Evolutionary conservation across 2,888 invertebrate species (phyloP), one percentile per base, ranked within the genome.

Genomic region (Lepidocyrtinus sp.): DNA sequence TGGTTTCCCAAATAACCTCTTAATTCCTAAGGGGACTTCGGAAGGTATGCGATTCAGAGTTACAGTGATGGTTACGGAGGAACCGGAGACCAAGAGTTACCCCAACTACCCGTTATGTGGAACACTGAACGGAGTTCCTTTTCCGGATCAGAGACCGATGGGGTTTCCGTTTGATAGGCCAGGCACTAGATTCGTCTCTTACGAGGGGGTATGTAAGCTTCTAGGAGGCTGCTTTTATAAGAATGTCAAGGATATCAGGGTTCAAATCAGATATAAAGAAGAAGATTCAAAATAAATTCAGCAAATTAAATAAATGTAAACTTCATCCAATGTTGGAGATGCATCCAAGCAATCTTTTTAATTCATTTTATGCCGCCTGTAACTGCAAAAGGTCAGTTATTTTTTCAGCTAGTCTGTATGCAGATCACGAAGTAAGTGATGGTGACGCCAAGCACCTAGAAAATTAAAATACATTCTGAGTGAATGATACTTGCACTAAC

Each of bases 241-340:
- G 27, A 59, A 46, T 59, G 83, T 91, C 91, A 93, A 88, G 92
- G 36, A 36, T 36, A 36, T 36, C 5, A 36, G 12, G 36, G 36
- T 36, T n/a, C n/a, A n/a, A n/a, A n/a, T n/a, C n/a, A n/a, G n/a
- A n/a, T n/a, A n/a, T n/a, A n/a, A n/a, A n/a, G n/a, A n/a, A n/a
- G n/a, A n/a, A n/a, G n/a, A n/a, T n/a, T n/a, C n/a, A n/a, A n/a
- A n/a, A n/a, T n/a, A n/a, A n/a, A n/a, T n/a, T n/a, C n/a, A n/a
- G n/a, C n/a, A n/a, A n/a, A n/a, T n/a, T n/a, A n/a, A n/a, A n/a
- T n/a, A n/a, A n/a, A n/a, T n/a, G n/a, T n/a, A n/a, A n/a, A n/a
- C n/a, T n/a, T n/a, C n/a, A n/a, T n/a, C n/a, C n/a, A n/a, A n/a
- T n/a, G n/a, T n/a, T n/a, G n/a, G n/a, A n/a, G n/a, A n/a, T n/a